Conservation (phyloP, 2,888 invertebrate genomes). For the Callyntrura guangdongensis region DNA sequence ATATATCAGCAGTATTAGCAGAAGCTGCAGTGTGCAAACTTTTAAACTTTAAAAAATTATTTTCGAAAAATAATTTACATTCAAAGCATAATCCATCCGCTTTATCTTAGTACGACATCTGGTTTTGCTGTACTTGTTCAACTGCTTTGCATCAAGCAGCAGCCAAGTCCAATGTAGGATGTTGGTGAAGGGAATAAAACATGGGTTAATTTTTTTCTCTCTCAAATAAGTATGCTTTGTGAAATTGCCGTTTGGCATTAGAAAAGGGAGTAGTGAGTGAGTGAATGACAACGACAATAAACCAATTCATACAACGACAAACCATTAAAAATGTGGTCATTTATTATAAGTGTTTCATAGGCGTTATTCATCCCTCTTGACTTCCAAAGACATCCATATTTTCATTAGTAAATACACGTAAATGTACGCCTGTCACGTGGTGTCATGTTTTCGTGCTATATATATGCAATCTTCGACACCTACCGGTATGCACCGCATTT, state of each 20-base stretch:
- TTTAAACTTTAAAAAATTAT: neutral
- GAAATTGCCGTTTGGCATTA: neutral
- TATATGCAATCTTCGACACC: too few species aligned
- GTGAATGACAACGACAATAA: constrained; percentile 21
- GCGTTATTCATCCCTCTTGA: too few species aligned
- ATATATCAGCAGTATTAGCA: neutral
- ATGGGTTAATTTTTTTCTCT: neutral
- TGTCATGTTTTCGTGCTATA: too few species aligned
- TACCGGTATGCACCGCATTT: constrained; percentile 4
- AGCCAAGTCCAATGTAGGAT: neutral
- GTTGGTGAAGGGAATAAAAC: too few species aligned
- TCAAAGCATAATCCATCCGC: neutral
- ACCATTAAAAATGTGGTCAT: too few species aligned
- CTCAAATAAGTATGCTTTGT: neutral
- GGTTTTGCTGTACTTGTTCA: neutral
- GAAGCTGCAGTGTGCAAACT: too few species aligned
- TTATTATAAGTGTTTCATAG: neutral
- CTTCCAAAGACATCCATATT: neutral
- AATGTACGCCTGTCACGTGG: neutral
- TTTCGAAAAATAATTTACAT: constrained; percentile 9
- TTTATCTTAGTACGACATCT: constrained; percentile 1
- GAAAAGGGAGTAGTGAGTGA: too few species aligned
- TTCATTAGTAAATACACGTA: neutral
- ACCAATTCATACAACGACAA: constrained; percentile 19
- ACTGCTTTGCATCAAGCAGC: constrained; percentile 1